Percentiles rank a stretch among this genome's conserved stretches.
These are phyloP conservation scores for Microctenopoma lineatum DNA, from an alignment of 2,797 vertebrate genomes.

Conservation along the genomic window DNA sequence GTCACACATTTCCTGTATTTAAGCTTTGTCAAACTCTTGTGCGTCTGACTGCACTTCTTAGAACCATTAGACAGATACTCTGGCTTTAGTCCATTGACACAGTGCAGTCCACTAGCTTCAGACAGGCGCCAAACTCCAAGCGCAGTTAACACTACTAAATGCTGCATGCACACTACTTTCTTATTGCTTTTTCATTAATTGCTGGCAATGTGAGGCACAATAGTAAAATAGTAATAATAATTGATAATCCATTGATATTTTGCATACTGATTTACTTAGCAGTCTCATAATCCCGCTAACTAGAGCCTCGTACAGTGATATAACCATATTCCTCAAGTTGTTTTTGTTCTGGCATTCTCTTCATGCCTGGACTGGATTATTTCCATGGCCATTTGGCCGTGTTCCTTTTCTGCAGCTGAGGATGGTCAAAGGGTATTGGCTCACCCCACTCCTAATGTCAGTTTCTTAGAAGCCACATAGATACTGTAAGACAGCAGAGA, in stretches of 20 bases:
- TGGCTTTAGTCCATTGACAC: slow-evolving; percentile 41
- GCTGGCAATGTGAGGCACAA: not conserved
- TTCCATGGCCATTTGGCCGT: slow-evolving; percentile 39
- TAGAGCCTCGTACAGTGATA: not conserved
- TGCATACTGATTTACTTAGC: not conserved
- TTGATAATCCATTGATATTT: not conserved
- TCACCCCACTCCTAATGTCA: slow-evolving; percentile 32
- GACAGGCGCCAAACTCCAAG: slow-evolving; percentile 17
- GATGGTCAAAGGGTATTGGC: slow-evolving; percentile 40
- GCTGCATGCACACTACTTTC: slow-evolving; percentile 9
- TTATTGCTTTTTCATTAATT: not conserved
- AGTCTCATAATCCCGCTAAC: slow-evolving; percentile 1
- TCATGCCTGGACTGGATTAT: slow-evolving; percentile 13
- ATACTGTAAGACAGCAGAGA: slow-evolving; percentile 11
- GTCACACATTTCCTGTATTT: slow-evolving; percentile 55
- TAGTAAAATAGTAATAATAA: not conserved
- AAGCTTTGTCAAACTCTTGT: slow-evolving; percentile 17
- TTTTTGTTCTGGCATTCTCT: slow-evolving; percentile 21
- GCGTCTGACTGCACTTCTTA: slow-evolving; percentile 28
- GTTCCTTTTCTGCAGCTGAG: slow-evolving; percentile 42
- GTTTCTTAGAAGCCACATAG: slow-evolving; percentile 52
- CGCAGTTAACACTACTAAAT: slow-evolving; percentile 1
- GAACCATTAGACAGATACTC: slow-evolving; percentile 37
- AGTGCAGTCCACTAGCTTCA: slow-evolving; percentile 23
- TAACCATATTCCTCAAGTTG: not conserved